Conservation (phyloP, 37 sponge, comb jelly and placozoan species). For the Haliclona indistincta region DNA sequence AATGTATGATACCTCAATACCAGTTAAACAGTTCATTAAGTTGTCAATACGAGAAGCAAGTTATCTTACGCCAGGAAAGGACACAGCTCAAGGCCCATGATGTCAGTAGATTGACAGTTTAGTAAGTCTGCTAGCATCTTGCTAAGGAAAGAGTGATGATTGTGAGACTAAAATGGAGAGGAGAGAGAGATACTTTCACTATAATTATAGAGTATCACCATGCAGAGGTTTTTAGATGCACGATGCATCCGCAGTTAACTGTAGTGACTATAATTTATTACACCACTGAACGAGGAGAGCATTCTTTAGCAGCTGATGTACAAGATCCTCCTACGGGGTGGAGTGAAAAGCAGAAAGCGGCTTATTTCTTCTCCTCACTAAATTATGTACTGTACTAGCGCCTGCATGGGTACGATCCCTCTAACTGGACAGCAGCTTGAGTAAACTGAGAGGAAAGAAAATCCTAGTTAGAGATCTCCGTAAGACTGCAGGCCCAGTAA, state of each 20-base stretch:
- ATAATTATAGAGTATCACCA: too few relatives aligned
- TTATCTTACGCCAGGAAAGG: constrained; percentile 80
- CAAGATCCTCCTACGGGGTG: too few relatives aligned
- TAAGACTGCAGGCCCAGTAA: background rate
- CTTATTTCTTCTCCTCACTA: too few relatives aligned
- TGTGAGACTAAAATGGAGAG: too few relatives aligned
- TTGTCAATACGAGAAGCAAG: constrained; percentile 95
- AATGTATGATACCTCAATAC: constrained; percentile 51
- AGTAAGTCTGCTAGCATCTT: too few relatives aligned
- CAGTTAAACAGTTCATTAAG: constrained; percentile 90
- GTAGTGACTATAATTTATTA: too few relatives aligned
- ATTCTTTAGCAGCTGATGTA: background rate
- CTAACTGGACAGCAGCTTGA: too few relatives aligned
- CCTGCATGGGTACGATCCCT: constrained; percentile 51
- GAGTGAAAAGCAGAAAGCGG: too few relatives aligned
- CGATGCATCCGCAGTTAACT: too few relatives aligned
- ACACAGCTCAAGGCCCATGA: constrained; percentile 76
- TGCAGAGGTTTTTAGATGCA: too few relatives aligned
- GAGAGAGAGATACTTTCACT: too few relatives aligned
- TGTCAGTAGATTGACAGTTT: background rate
- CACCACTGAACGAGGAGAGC: background rate
- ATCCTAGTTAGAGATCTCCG: background rate
- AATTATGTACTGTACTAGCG: constrained; percentile 13
- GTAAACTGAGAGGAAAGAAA: constrained; percentile 27
- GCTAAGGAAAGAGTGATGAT: too few relatives aligned